A percentile compares a stretch with the other conserved stretches of the same genome.
These are phyloP conservation scores for Mungos mungo DNA, from an alignment of 2,113 vertebrate species.

Conservation along the genomic window DNA sequence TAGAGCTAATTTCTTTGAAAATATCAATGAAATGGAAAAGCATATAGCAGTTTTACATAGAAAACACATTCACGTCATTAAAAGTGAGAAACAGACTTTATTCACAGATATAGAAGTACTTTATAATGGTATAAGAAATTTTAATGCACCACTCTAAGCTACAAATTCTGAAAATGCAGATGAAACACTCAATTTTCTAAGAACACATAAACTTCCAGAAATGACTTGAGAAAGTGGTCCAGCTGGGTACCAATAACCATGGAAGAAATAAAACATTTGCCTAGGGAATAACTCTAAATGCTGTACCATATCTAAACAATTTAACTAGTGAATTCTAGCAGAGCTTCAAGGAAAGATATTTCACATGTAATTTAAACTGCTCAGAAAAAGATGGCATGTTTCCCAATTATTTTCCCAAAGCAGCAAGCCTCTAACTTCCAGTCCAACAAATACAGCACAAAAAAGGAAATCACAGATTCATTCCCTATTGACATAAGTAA, in stretches of 20 bases:
- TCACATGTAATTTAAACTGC: neutral
- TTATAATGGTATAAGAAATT: neutral
- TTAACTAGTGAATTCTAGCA: neutral
- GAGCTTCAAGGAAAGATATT: conserved; percentile 21
- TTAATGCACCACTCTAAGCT: neutral
- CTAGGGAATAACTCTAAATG: neutral
- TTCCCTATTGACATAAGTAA: conserved; percentile 29
- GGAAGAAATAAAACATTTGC: neutral
- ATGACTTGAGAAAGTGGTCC: neutral
- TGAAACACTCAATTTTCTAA: neutral
- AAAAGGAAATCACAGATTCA: conserved; percentile 42
- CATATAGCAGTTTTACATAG: neutral
- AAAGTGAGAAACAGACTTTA: neutral
- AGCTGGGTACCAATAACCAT: neutral
- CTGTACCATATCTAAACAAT: neutral
- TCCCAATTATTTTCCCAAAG: conserved; percentile 30
- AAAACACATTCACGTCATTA: conserved; percentile 9
- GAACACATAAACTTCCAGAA: conserved; percentile 20
- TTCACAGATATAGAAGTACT: neutral
- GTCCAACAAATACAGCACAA: neutral
- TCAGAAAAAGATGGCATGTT: neutral
- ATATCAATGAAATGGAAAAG: neutral
- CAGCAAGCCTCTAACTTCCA: conserved; percentile 5
- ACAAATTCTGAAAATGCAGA: neutral
- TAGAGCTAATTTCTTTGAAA: neutral